Evolutionary conservation across 2,113 vertebrate species (phyloP).

Genomic region (Lycaon pictus): DNA sequence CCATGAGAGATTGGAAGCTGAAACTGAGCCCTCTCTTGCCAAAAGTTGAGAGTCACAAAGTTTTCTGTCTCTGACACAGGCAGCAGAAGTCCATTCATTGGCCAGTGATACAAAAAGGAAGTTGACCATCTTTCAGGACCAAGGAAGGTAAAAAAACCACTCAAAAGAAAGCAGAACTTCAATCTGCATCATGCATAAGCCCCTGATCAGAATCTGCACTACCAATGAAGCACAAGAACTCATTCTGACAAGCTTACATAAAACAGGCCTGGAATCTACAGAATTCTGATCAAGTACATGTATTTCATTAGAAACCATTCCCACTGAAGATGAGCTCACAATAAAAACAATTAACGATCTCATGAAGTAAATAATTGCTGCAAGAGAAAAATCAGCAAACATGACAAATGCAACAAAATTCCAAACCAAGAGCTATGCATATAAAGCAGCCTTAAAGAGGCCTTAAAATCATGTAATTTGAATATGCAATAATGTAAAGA

Average conservation of each 20-base stretch:
- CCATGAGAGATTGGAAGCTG: neutral
- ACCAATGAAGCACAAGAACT: neutral
- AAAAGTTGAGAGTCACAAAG: neutral
- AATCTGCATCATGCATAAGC: fast-evolving
- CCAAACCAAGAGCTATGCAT: neutral
- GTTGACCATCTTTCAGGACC: neutral
- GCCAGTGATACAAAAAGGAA: neutral
- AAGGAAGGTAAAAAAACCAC: neutral
- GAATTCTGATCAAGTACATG: neutral
- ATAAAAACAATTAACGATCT: neutral
- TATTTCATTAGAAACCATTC: neutral
- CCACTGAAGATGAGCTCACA: neutral
- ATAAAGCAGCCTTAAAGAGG: neutral
- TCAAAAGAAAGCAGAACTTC: neutral
- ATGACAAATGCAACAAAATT: neutral
- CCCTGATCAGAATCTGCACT: neutral
- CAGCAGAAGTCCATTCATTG: neutral
- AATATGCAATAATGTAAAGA: neutral
- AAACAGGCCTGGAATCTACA: neutral
- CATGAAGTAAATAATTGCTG: neutral
- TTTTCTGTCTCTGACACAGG: neutral
- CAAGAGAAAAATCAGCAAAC: neutral
- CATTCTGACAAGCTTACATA: neutral
- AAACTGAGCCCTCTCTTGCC: neutral
- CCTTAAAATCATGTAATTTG: neutral